Percentiles rank a stretch among this genome's conserved stretches.
Evolutionary conservation across 2,113 vertebrate species (phyloP).

Genomic region (Muntiacus muntjak): DNA sequence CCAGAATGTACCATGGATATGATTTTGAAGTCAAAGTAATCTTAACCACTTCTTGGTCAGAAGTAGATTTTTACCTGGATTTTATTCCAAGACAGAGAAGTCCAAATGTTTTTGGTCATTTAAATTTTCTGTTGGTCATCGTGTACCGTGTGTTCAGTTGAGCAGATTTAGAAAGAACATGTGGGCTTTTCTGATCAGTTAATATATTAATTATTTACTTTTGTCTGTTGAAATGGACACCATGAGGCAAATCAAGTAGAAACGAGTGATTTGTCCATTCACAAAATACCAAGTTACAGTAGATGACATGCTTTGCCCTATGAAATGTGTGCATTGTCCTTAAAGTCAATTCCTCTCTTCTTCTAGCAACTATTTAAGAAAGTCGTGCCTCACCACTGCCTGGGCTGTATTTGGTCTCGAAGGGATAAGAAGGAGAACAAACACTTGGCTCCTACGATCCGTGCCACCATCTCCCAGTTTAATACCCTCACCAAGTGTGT

Average conservation of each 20-base stretch:
- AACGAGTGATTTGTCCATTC: neutral
- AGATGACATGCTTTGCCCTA: neutral
- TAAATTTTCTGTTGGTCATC: neutral
- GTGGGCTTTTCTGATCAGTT: neutral
- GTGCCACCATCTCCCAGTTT: constrained; percentile 95
- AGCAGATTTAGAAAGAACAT: constrained; percentile 21
- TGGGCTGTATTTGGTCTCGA: constrained; percentile 95
- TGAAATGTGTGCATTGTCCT: neutral
- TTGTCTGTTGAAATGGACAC: neutral
- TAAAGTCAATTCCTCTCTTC: constrained; percentile 28
- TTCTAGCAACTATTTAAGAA: constrained; percentile 93
- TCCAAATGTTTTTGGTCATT: neutral
- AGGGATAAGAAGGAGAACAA: constrained; percentile 94
- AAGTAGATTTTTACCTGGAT: neutral
- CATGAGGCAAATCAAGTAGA: neutral
- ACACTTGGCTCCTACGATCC: constrained; percentile 89
- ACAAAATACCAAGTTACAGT: neutral
- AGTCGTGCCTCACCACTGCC: constrained; percentile 93
- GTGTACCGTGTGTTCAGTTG: neutral
- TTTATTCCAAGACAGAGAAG: neutral
- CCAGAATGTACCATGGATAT: neutral
- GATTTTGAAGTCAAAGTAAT: neutral
- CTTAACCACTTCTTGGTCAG: neutral
- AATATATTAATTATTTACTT: constrained; percentile 7
- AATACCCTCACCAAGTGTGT: constrained; percentile 93